phyloP scores from a whole-genome alignment of 2,113 vertebrate species.

The Neopipo cinnamomea region DNA sequence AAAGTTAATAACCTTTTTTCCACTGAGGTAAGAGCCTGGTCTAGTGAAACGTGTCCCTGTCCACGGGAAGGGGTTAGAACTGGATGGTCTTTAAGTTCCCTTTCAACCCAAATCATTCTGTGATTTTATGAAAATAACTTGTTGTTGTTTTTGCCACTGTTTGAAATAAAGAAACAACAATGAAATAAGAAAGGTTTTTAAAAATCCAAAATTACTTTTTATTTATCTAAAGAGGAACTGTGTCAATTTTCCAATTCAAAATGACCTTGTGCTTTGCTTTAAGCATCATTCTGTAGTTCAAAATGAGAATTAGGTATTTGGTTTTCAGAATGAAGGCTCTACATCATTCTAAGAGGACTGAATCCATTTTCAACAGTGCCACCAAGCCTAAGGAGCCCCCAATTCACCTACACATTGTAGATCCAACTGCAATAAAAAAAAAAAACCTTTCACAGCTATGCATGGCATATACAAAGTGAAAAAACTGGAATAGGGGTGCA shows the following conservation, averaged over 20 bases:
- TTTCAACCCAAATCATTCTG: neutral
- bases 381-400: neutral
- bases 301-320: neutral
- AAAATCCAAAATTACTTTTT: neutral
- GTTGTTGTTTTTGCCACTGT: neutral
- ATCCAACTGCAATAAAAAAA: neutral
- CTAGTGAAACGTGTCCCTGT: neutral
- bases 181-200: neutral
- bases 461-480: accelerated
- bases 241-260: neutral
- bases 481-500: neutral
- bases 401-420: neutral
- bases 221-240: neutral
- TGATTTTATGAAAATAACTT: neutral
- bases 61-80: neutral
- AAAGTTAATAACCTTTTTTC: neutral
- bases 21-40: neutral
- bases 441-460: neutral
- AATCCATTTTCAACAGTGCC: neutral
- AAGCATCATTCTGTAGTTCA: neutral
- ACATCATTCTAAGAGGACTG: neutral
- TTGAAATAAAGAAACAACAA: neutral
- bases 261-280: neutral
- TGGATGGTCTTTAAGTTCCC: neutral
- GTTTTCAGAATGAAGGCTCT: neutral